These are phyloP conservation scores for Meteorus cinctellus DNA, from an alignment of 2,888 invertebrate genomes.

Conservation along the genomic window DNA sequence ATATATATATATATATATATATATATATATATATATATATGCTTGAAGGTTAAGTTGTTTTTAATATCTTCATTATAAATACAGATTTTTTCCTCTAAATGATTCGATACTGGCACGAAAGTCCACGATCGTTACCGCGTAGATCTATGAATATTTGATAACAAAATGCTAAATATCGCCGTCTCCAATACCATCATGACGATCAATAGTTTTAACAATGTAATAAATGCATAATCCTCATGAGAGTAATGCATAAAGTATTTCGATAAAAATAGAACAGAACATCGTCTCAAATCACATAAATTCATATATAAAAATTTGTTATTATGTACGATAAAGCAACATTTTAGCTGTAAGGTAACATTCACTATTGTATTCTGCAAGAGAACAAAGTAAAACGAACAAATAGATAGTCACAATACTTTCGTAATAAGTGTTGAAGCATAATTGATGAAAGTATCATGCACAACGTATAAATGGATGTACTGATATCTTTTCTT, in stretches of 20 bases:
- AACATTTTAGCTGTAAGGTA: too few relatives aligned
- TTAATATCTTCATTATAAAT: too few relatives aligned
- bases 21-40: neutral
- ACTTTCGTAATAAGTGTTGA: too few relatives aligned
- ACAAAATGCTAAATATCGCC: slow-evolving; percentile 9
- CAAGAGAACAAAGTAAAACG: too few relatives aligned
- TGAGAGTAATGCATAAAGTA: slow-evolving; percentile 3
- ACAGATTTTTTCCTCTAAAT: neutral
- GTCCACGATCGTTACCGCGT: neutral
- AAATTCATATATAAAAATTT: neutral
- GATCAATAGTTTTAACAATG: slow-evolving; percentile 27
- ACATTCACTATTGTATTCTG: too few relatives aligned
- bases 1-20: neutral
- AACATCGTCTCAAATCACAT: neutral
- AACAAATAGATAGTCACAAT: too few relatives aligned
- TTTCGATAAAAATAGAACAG: neutral
- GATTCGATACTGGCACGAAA: neutral
- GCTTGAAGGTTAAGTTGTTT: neutral
- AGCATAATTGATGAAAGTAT: too few relatives aligned
- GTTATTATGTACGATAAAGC: neutral
- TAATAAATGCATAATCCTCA: slow-evolving; percentile 21
- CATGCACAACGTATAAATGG: too few relatives aligned
- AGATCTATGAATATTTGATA: slow-evolving; percentile 19
- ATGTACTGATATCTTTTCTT: too few relatives aligned
- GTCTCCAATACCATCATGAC: slow-evolving; percentile 28